Percentiles rank a stretch among this genome's conserved stretches.
phyloP scores from a whole-genome alignment of 2,888 invertebrate genomes.

The Noctua fimbriata region DNA sequence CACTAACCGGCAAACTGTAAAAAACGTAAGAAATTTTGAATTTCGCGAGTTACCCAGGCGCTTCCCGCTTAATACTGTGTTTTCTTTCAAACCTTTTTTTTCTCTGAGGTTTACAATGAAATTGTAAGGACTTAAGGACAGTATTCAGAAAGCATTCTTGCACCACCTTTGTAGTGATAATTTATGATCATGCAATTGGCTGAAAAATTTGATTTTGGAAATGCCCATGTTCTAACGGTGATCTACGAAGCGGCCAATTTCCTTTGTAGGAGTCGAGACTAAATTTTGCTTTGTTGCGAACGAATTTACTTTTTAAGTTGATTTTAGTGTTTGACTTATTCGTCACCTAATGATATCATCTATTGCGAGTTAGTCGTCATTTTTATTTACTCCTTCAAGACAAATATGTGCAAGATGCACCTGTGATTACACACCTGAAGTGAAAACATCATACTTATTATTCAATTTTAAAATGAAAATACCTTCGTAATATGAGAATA shows the following conservation, averaged over 20 bases:
- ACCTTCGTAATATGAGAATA: constrained; percentile 42
- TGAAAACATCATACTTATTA: constrained; percentile 36
- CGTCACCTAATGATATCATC: constrained; percentile 38
- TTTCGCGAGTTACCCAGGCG: no score
- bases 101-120: neutral
- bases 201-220: neutral
- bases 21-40: no score
- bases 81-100: neutral
- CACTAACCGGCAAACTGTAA: no score
- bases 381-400: constrained; percentile 24
- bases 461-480: constrained; percentile 49
- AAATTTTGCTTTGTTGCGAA: neutral
- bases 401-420: constrained; percentile 46
- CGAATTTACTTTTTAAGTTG: neutral
- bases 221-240: neutral
- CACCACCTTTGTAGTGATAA: neutral
- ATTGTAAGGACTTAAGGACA: neutral
- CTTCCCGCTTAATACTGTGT: no score
- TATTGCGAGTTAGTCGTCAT: constrained; percentile 28
- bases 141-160: neutral
- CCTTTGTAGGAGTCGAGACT: neutral
- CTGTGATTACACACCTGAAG: constrained; percentile 48
- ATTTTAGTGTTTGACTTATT: constrained; percentile 4
- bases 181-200: neutral
- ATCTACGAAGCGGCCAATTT: neutral